These are phyloP conservation scores for Fistularia commersonii DNA, from an alignment of 2,797 vertebrate species.

Conservation along the genomic window DNA sequence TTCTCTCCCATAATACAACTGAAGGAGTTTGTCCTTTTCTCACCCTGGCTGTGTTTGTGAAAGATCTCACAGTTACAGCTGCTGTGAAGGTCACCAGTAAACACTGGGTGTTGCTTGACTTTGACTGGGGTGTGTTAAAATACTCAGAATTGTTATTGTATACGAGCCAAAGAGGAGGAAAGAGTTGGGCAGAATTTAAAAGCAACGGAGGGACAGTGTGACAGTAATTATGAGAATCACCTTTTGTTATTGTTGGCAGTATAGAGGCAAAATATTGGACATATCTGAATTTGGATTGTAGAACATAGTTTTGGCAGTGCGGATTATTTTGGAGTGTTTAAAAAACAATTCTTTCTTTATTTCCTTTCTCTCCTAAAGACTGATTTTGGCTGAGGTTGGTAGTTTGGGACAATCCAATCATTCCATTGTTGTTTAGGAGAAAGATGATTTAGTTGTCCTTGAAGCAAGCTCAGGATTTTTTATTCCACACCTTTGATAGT, in stretches of 20 bases:
- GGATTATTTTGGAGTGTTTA: constrained; percentile 50
- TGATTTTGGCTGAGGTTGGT: constrained; percentile 56
- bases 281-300: constrained; percentile 14
- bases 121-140: constrained; percentile 60
- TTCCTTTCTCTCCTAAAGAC: constrained; percentile 33
- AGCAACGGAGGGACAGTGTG: constrained; percentile 8
- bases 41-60: constrained; percentile 29
- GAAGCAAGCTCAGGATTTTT: background rate
- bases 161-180: constrained; percentile 23
- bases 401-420: constrained; percentile 62
- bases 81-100: constrained; percentile 44
- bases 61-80: constrained; percentile 43
- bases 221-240: background rate
- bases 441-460: constrained; percentile 48
- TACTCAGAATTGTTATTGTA: constrained; percentile 47
- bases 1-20: constrained; percentile 2
- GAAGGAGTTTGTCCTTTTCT: constrained; percentile 1
- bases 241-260: constrained; percentile 23
- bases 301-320: constrained; percentile 17
- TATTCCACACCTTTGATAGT: background rate
- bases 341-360: constrained; percentile 55
- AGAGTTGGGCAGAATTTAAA: constrained; percentile 20
- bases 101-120: constrained; percentile 58
- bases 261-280: constrained; percentile 17
- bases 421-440: constrained; percentile 60